A percentile compares a stretch with the other conserved stretches of the same genome.
Evolutionary conservation across 1,140 invertebrate species (phyloP).

Genomic region (Apis mellifera): Amel_HAv3.1 CM009932.2:3262001-3262500

Average conservation of each 20-base stretch:
- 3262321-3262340: neutral
- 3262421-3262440: no score
- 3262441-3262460: no score
- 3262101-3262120: neutral
- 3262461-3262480: no score
- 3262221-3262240: neutral
- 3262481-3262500: no score
- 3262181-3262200: neutral
- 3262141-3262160: neutral
- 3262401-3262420: neutral
- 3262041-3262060: neutral
- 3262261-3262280: neutral
- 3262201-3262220: neutral
- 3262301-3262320: neutral
- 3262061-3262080: neutral
- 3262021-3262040: neutral
- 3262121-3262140: no score
- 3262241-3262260: neutral
- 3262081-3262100: neutral
- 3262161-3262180: neutral
- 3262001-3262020: neutral
- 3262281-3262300: neutral
- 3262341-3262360: no score
- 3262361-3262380: neutral
- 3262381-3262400: neutral